Evolutionary conservation across 2,113 vertebrate genomes (phyloP), one percentile per base, ranked within the genome.

Genomic region (Corythaeola cristata): DNA sequence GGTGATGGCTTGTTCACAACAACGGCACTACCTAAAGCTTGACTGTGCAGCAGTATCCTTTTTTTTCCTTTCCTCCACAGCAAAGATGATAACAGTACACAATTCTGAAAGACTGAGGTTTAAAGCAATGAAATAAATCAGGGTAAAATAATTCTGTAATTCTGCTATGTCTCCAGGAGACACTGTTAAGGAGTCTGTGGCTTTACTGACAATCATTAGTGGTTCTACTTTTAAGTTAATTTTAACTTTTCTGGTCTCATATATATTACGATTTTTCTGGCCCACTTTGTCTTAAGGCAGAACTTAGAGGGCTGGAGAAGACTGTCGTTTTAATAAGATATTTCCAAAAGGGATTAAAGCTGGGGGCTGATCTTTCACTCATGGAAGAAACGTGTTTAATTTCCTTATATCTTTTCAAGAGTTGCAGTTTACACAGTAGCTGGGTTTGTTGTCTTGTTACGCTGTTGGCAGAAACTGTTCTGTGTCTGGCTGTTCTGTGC

Each of bases 401-500:
- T 85, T 52, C 88, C 76, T 77, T 5, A 0, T 17, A 39, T 49
- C 60, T 74, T 63, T 74, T n/a, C 68, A 30, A 27, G 88, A 84
- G 68, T 28, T 74, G 89, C 64, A 30, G 83, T 88, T 96, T 17
- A 69, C 67, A 52, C 50, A 55, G 50, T 62, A 59, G 85, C 68
- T 59, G 91, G 69, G 62, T 22, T 73, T 47, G 79, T 75, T 15
- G n/a, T 83, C 50, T 50, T 9, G 12, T 89, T 62, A 89, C 28
- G 82, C 92, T 95, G 33, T 93, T 94, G 86, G 93, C 93, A 88
- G 85, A 96, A 93, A 6, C 83, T 84, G 39, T 81, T 90, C 59
- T 53, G 90, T 95, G 92, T 95, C 96, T 84, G 27, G 84, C 91
- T 96, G 93, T 35, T 93, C 91, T 96, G 91, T 93, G 96, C 96